phyloP scores from a whole-genome alignment of 2,888 invertebrate species.

The Eupsilia transversa region DNA sequence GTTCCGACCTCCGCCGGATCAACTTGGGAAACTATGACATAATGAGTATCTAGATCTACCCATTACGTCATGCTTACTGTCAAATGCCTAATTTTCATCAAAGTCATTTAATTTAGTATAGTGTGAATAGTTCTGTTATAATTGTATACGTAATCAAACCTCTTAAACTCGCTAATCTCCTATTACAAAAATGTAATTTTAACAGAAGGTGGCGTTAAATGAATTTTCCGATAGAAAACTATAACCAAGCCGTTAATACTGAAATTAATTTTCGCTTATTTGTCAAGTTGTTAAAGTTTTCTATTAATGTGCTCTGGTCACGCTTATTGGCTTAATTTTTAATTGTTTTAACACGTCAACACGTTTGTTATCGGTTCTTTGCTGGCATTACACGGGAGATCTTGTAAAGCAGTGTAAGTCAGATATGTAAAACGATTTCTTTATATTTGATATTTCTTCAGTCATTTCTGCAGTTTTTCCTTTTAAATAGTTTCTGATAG shows the following conservation, averaged over 20 bases:
- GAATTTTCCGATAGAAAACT: constrained; percentile 75
- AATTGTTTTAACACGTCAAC: constrained; percentile 69
- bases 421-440: constrained; percentile 32
- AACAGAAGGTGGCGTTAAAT: constrained; percentile 69
- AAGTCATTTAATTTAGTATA: background rate
- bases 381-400: constrained; percentile 47
- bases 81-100: background rate
- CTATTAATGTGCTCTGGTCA: constrained; percentile 81
- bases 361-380: constrained; percentile 57
- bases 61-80: too few relatives aligned
- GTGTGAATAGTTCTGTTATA: background rate
- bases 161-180: constrained; percentile 50
- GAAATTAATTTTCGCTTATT: constrained; percentile 87
- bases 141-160: constrained; percentile 17
- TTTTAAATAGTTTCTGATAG: too few relatives aligned
- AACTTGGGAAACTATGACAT: background rate
- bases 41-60: background rate
- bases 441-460: constrained; percentile 4
- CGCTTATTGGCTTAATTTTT: constrained; percentile 85
- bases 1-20: background rate
- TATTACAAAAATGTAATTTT: constrained; percentile 55
- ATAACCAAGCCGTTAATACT: constrained; percentile 72
- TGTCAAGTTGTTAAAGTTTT: constrained; percentile 86
- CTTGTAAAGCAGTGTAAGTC: constrained; percentile 57
- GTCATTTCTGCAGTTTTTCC: background rate